phyloP scores from a whole-genome alignment of 2,113 vertebrate genomes.

The Vireo altiloquus region DNA sequence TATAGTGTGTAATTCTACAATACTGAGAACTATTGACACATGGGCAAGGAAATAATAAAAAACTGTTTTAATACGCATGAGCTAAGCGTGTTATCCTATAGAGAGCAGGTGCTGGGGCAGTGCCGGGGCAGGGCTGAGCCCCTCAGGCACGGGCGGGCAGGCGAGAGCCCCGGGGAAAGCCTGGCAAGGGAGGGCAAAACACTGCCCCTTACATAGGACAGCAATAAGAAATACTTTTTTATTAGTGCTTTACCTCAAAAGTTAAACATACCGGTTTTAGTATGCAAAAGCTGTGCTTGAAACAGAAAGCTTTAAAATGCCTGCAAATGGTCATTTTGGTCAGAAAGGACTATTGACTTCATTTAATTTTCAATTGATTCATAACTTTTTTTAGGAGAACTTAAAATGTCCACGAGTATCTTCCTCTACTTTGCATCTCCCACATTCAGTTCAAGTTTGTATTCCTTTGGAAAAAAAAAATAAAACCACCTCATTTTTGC shows the following conservation, averaged over 20 bases:
- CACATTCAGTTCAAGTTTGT: neutral
- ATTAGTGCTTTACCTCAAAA: neutral
- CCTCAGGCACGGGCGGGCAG: neutral
- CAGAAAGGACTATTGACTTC: neutral
- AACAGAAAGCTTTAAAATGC: neutral
- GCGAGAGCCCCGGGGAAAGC: neutral
- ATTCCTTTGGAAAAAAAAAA: neutral
- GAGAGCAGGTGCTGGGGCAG: fast-evolving
- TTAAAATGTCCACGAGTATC: neutral
- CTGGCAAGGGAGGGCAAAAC: neutral
- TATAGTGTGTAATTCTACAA: neutral
- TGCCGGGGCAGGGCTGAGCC: neutral
- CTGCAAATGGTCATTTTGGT: neutral
- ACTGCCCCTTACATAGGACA: fast-evolving
- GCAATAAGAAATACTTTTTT: neutral
- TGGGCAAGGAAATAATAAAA: neutral
- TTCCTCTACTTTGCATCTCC: neutral
- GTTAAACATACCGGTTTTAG: neutral
- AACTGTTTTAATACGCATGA: neutral
- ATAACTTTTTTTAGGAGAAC: neutral
- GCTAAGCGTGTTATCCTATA: neutral
- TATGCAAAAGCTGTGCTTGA: neutral
- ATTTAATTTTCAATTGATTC: neutral
- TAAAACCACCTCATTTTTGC: neutral
- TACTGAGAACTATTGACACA: neutral